phyloP scores from a whole-genome alignment of 1,140 invertebrate genomes.

The Polypedilum vanderplanki region DNA sequence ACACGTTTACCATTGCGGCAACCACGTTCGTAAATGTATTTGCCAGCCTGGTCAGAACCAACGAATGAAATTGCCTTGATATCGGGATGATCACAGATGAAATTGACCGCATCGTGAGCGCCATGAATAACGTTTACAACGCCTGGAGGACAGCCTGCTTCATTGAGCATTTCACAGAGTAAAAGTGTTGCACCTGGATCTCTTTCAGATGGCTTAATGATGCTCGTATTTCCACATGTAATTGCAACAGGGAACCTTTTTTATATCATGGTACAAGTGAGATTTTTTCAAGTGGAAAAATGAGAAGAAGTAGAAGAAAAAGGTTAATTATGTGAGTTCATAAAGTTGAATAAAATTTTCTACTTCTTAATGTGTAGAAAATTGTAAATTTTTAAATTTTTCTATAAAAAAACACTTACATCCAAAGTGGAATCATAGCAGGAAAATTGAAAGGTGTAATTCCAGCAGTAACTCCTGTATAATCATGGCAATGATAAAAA shows the following conservation, averaged over 20 bases:
- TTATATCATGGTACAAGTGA: not conserved
- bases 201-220: constrained; percentile 89
- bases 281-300: constrained; percentile 1
- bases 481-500: not conserved
- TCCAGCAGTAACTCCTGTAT: constrained; percentile 49
- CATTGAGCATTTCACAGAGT: constrained; percentile 78
- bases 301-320: not conserved
- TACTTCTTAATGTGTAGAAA: not conserved
- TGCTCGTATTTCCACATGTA: constrained; percentile 77
- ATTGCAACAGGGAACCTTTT: constrained; percentile 76
- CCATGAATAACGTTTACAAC: constrained; percentile 83
- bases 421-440: constrained; percentile 99
- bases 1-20: constrained; percentile 86
- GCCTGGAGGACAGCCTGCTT: constrained; percentile 90
- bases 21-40: constrained; percentile 92
- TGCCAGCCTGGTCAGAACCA: constrained; percentile 91
- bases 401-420: constrained; percentile 43
- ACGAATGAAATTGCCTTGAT: constrained; percentile 99
- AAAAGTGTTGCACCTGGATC: constrained; percentile 96
- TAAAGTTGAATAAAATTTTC: not conserved
- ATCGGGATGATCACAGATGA: constrained; percentile 92
- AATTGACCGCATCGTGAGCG: constrained; percentile 87
- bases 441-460: constrained; percentile 96
- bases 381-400: not conserved
- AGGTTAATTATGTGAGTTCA: not conserved